Conservation (phyloP, 2,797 vertebrate species). For the Cottoperca gobio region DNA sequence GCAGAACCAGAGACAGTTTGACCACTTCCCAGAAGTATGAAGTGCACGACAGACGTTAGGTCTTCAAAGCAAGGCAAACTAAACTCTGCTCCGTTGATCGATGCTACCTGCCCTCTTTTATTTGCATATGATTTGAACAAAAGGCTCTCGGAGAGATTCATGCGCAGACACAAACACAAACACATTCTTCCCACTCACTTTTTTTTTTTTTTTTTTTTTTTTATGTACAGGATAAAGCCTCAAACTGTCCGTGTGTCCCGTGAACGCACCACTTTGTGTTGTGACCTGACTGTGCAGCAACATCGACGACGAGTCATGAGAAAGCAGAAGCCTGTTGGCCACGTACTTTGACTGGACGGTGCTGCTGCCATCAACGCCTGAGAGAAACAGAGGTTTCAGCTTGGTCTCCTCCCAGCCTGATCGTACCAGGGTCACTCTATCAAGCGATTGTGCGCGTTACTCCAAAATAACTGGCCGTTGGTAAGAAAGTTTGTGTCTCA, state of each 20-base stretch:
- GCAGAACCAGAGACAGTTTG: conserved; percentile 45
- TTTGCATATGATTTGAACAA: conserved; percentile 78
- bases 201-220: too few species aligned
- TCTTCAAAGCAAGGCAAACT: conserved; percentile 70
- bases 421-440: conserved; percentile 30
- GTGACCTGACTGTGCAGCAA: conserved; percentile 54
- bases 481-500: conserved; percentile 46
- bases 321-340: conserved; percentile 48
- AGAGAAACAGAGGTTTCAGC: conserved; percentile 41
- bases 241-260: conserved; percentile 47
- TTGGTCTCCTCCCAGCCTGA: neutral
- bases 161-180: conserved; percentile 60
- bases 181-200: conserved; percentile 34
- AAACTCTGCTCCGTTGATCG: conserved; percentile 26
- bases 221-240: conserved; percentile 59
- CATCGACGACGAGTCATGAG: conserved; percentile 40
- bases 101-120: conserved; percentile 55
- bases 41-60: conserved; percentile 57
- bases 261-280: conserved; percentile 28
- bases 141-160: conserved; percentile 57
- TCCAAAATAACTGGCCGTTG: conserved; percentile 57
- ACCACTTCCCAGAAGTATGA: conserved; percentile 72
- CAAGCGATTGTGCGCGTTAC: conserved; percentile 49
- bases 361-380: conserved; percentile 40
- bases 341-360: conserved; percentile 46